Evolutionary conservation across 2,113 vertebrate genomes (phyloP).

Genomic region (Sprattus sprattus): DNA sequence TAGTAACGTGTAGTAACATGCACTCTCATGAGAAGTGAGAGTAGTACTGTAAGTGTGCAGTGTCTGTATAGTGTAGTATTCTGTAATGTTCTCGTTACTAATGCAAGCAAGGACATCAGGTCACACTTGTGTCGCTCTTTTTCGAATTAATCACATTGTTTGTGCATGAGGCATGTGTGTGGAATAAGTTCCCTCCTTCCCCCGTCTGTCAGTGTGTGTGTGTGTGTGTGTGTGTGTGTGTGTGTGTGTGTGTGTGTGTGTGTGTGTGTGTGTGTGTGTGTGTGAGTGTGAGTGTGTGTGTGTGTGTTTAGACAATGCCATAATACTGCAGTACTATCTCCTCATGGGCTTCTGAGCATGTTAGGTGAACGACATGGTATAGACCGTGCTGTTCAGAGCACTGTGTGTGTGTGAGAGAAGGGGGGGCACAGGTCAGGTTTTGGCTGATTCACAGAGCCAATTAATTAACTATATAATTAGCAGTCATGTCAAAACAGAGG

Average conservation of each 20-base stretch:
- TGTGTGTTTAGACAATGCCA: neutral
- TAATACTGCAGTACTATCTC: neutral
- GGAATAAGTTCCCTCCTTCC: neutral
- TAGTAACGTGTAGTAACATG: neutral
- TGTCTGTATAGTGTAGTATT: neutral
- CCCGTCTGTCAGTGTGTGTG: neutral
- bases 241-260: conserved; percentile 20
- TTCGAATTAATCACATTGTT: neutral
- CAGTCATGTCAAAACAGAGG: conserved; percentile 65
- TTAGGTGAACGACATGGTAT: neutral
- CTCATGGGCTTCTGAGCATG: neutral
- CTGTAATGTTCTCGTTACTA: neutral
- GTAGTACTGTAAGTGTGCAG: neutral
- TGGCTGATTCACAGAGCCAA: conserved; percentile 48
- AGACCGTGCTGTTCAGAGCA: conserved; percentile 12
- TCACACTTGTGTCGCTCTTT: neutral
- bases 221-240: conserved; percentile 22
- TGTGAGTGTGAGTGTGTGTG: conserved; percentile 29
- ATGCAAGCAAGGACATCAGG: neutral
- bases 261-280: neutral
- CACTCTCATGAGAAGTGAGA: neutral
- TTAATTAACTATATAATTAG: conserved; percentile 57
- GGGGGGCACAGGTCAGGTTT: conserved; percentile 31
- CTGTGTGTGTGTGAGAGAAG: conserved; percentile 18
- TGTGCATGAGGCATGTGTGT: neutral